Conservation (phyloP, 2,888 invertebrate species). For the Lithodes maja region DNA sequence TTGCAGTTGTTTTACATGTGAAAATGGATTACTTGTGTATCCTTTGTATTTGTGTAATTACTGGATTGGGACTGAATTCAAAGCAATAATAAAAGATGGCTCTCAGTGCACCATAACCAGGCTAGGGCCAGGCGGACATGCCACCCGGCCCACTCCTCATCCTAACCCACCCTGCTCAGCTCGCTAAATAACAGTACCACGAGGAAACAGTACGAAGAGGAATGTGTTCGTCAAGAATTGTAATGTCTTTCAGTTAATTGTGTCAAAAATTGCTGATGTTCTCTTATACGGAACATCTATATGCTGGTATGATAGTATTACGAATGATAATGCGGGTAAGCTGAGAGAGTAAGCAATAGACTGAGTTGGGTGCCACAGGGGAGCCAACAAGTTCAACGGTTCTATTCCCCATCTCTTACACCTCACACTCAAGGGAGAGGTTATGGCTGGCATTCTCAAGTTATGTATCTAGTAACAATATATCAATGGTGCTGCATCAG, state of each 20-base stretch:
- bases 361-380: background rate
- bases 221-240: background rate
- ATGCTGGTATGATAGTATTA: background rate
- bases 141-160: slow-evolving; percentile 21
- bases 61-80: slow-evolving; percentile 61
- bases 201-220: background rate
- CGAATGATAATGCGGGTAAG: background rate
- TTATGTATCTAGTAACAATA: background rate
- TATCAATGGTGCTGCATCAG: background rate
- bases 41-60: slow-evolving; percentile 64
- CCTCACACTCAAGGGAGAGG: background rate
- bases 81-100: slow-evolving; percentile 64
- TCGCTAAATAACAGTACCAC: background rate
- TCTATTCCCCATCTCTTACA: background rate
- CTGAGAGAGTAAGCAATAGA: background rate
- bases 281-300: background rate
- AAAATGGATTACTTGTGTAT: slow-evolving; percentile 64
- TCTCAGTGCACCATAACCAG: slow-evolving; percentile 57
- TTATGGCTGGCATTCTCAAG: background rate
- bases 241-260: background rate
- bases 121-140: slow-evolving; percentile 39
- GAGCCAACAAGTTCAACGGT: background rate
- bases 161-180: background rate
- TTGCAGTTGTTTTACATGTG: slow-evolving; percentile 66
- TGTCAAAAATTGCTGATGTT: background rate